These are phyloP conservation scores for Otus sunia DNA, from an alignment of 2,113 vertebrate species.

Conservation along the genomic window DNA sequence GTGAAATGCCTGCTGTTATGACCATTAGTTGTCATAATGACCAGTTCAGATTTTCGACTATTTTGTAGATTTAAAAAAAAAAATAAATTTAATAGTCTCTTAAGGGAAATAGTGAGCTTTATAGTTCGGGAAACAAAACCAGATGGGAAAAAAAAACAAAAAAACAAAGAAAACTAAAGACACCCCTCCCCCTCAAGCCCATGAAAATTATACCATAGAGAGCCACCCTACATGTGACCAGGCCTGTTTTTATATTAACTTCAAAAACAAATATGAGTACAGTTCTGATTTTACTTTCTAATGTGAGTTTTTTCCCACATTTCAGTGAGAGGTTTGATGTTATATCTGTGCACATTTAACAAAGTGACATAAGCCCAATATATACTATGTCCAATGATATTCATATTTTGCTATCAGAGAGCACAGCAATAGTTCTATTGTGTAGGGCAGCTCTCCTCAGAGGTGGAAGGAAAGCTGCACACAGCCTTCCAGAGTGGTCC, in stretches of 20 bases:
- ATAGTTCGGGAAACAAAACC: neutral
- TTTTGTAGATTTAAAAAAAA: neutral
- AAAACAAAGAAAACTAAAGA: neutral
- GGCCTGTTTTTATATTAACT: neutral
- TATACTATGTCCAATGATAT: neutral
- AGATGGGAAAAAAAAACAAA: neutral
- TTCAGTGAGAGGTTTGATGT: neutral
- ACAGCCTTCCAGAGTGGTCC: slow-evolving; percentile 55
- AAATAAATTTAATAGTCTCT: neutral
- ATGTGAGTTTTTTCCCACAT: neutral
- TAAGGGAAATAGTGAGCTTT: neutral
- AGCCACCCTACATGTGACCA: neutral
- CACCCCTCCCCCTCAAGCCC: neutral
- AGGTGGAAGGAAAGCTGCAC: slow-evolving; percentile 64
- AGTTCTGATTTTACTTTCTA: neutral
- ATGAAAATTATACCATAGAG: neutral
- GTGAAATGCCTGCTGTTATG: neutral
- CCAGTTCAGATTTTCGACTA: neutral
- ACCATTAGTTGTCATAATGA: neutral
- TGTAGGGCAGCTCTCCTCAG: slow-evolving; percentile 3
- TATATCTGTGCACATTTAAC: neutral
- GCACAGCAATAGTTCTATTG: slow-evolving; percentile 56
- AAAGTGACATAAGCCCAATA: neutral
- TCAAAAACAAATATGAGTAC: neutral
- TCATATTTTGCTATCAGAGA: slow-evolving; percentile 13